Evolutionary conservation across 2,888 invertebrate species (phyloP), one percentile per base, ranked within the genome.

Genomic region (Cacoxenus indagator): DNA sequence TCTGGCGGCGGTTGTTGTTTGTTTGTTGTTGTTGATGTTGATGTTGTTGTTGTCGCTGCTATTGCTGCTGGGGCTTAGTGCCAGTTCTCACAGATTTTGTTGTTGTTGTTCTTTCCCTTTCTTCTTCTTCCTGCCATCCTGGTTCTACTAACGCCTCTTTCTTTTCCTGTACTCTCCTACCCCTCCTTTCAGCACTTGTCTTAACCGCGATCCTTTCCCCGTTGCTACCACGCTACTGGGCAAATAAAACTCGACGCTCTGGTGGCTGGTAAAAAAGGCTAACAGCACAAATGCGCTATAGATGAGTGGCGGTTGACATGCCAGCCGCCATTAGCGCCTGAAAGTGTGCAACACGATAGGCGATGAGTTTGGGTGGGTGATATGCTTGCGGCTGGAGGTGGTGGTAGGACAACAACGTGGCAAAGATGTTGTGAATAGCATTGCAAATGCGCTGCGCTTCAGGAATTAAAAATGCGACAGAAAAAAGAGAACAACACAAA

Each of bases 281-380:
- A 17, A 51, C 22, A 62, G n/a, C n/a, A n/a, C n/a, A 62, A 24
- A 43, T 62, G 68, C 65, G 70, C 68, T 67, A 67, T 69, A 77
- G 81, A 82, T 81, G 82, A 81, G 81, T 82, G 82, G n/a, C n/a
- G n/a, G 80, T 82, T 81, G 81, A 81, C 81, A 81, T 81, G 81
- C 77, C n/a, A 81, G 77, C 82, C 81, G 81, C 81, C 81, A 81
- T 81, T 81, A 82, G 81, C 81, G 81, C 31, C 61, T 22, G n/a
- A 17, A n/a, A 27, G 57, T 27, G 29, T 27, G 26, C 61, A 17
- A 17, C 37, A 43, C 64, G 48, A 9, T 48, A 54, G 26, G 24
- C 0, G 0, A 3, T 11, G 22, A 24, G 54, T 24, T 4, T 11
- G 48, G 17, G 19, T 17, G 48, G 8, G 19, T 9, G 17, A n/a